Conservation (phyloP, 1,140 invertebrate genomes). For the Polypedilum pembai region DNA sequence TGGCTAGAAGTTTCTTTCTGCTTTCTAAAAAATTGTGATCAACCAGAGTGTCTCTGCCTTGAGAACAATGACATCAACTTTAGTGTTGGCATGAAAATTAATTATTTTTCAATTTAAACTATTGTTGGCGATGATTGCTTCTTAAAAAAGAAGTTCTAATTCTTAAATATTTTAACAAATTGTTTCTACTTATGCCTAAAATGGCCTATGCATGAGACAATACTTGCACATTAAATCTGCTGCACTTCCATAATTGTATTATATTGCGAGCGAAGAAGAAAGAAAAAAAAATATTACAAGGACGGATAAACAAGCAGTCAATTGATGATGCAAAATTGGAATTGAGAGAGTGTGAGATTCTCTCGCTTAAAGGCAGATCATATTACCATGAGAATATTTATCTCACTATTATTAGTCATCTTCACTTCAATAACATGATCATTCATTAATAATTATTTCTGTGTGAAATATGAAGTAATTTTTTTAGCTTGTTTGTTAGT, state of each 20-base stretch:
- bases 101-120: no score
- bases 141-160: no score
- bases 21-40: no score
- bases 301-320: not conserved
- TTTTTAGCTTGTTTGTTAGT: not conserved
- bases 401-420: slow-evolving; percentile 18
- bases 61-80: no score
- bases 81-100: no score
- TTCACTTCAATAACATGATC: not conserved
- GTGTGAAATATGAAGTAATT: not conserved
- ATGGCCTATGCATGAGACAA: no score
- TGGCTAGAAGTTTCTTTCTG: no score
- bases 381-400: not conserved
- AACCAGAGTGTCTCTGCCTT: no score
- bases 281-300: not conserved
- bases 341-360: not conserved
- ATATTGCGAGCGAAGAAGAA: not conserved
- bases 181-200: no score
- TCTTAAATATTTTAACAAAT: no score
- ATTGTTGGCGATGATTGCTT: no score
- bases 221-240: not conserved
- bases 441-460: not conserved
- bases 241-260: slow-evolving; percentile 10
- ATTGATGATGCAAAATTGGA: no score
- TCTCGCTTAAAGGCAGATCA: not conserved